A percentile compares a stretch with the other conserved stretches of the same genome.
phyloP scores from a whole-genome alignment of 23 tunicate species.

The Ascidia mentula region DNA sequence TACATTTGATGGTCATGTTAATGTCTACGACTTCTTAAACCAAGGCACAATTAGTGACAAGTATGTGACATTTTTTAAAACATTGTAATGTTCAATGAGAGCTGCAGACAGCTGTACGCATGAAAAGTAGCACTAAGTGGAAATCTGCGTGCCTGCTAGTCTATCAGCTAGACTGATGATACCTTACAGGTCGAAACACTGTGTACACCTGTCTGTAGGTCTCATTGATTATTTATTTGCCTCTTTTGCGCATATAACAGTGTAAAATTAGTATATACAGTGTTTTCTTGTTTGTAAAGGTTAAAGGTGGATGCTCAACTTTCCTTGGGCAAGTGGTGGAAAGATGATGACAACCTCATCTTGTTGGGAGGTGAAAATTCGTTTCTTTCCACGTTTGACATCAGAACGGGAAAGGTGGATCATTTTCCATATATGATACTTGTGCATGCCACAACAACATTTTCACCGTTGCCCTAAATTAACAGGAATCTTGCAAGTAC shows the following conservation, averaged over 20 bases:
- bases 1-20: conserved; percentile 36
- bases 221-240: too few relatives aligned
- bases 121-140: too few relatives aligned
- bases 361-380: conserved; percentile 81
- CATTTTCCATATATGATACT: not conserved
- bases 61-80: too few relatives aligned
- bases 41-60: conserved; percentile 40
- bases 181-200: too few relatives aligned
- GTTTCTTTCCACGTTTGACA: conserved; percentile 71
- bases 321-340: conserved; percentile 55
- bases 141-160: too few relatives aligned
- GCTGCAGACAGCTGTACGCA: too few relatives aligned
- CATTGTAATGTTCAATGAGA: too few relatives aligned
- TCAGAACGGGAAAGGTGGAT: conserved; percentile 54
- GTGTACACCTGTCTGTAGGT: too few relatives aligned
- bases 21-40: conserved; percentile 54
- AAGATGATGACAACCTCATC: conserved; percentile 61
- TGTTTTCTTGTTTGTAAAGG: too few relatives aligned
- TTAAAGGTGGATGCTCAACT: conserved; percentile 45
- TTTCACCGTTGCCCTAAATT: not conserved
- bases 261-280: too few relatives aligned
- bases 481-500: conserved; percentile 46
- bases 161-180: too few relatives aligned
- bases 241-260: not conserved
- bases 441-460: not conserved